Conservation (phyloP, 2,797 vertebrate genomes). For the Galago senegalensis region DNA sequence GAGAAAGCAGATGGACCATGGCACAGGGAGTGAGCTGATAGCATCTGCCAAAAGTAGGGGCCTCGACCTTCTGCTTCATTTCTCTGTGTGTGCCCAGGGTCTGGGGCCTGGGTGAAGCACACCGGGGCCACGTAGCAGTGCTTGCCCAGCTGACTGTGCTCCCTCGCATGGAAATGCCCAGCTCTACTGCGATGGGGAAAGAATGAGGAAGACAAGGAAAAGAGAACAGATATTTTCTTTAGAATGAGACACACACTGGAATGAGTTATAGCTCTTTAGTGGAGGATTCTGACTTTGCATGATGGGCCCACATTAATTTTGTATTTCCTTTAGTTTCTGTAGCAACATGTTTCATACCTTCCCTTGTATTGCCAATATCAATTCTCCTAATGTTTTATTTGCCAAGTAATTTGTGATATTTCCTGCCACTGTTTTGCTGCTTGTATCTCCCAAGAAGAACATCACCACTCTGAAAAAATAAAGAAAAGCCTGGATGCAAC, state of each 20-base stretch:
- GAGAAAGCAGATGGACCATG: too few relatives aligned
- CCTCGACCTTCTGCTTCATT: background rate
- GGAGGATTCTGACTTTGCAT: background rate
- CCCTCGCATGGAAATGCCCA: background rate
- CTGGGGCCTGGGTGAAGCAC: accelerated
- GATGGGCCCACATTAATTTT: background rate
- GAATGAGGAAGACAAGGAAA: background rate
- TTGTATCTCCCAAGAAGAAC: background rate
- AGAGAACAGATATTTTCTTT: background rate
- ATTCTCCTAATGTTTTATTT: background rate
- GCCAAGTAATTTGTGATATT: slow-evolving; percentile 22
- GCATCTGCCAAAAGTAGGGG: background rate
- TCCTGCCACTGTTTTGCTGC: background rate
- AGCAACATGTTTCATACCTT: background rate
- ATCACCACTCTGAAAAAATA: background rate
- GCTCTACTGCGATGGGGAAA: background rate
- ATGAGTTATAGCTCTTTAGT: background rate
- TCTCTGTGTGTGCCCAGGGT: background rate
- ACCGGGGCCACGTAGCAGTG: background rate
- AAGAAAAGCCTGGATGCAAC: background rate
- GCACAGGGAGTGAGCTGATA: accelerated
- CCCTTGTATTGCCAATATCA: background rate
- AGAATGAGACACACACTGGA: background rate
- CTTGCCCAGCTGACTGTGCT: background rate
- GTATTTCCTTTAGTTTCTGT: slow-evolving; percentile 6